Evolutionary conservation across 1,140 invertebrate genomes (phyloP), one percentile per base, ranked within the genome.

Genomic region (Popillia japonica): DNA sequence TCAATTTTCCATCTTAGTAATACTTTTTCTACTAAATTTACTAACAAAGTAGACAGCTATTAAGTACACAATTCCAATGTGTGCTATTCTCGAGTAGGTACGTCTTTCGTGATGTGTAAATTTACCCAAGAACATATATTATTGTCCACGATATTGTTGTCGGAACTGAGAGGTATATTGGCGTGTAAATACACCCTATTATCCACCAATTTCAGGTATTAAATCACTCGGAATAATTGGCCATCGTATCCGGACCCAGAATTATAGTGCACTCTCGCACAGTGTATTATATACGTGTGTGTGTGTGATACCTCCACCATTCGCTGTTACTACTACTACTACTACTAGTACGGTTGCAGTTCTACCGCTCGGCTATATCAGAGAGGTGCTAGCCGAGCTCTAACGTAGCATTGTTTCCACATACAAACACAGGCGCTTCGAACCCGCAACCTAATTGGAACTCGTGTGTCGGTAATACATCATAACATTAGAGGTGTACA

Each of bases 141-240:
- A 78, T 27, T 72, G 64, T 48, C 27, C 72, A 78, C 77, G 79
- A 79, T 82, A 80, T 79, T 59, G 80, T 80, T 84, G 83, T 84
- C 83, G 81, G 82, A 83, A 83, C 77, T 83, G 83, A 83, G 83
- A 83, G 82, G 82, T 84, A 84, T 84, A 84, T 83, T 79, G 83
- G 82, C 81, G 81, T 83, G 82, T 85, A 84, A 85, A 85, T 84
- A 81, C 80, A 80, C 78, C 80, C 83, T 81, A 84, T 84, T 84
- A 84, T 82, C 81, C 81, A 81, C 82, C 82, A 84, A 84, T 84
- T 84, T 84, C 80, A 82, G 81, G 83, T 83, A 82, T 83, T 84
- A 84, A 84, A 84, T 85, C 84, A 85, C 84, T 84, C 81, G 79
- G 80, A 82, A 84, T 84, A 84, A 84, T 84, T 84, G 83, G 79